phyloP scores from a whole-genome alignment of 2,113 vertebrate species.

The Crotophaga sulcirostris region DNA sequence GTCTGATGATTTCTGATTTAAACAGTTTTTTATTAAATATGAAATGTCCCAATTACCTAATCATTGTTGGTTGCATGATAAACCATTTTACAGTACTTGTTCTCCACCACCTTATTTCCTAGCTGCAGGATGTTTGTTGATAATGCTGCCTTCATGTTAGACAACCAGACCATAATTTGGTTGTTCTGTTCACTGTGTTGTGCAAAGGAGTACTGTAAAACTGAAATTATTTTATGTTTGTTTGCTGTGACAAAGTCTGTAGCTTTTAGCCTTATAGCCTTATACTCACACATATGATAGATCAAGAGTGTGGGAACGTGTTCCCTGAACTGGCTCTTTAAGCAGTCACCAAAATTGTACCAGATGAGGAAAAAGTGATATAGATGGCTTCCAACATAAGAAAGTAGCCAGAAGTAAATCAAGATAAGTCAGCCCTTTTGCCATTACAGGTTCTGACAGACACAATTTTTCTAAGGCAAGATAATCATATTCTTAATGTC shows the following conservation, averaged over 20 bases:
- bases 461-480: neutral
- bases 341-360: neutral
- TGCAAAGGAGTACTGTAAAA: constrained; percentile 69
- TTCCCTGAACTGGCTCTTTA: neutral
- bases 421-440: neutral
- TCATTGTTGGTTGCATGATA: constrained; percentile 86
- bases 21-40: constrained; percentile 85
- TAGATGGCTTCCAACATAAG: neutral
- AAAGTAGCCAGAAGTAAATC: neutral
- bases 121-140: constrained; percentile 80
- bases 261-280: constrained; percentile 28
- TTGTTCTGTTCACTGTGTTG: constrained; percentile 66
- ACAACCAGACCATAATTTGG: constrained; percentile 79
- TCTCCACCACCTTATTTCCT: constrained; percentile 80
- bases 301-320: neutral
- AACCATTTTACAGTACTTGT: constrained; percentile 85
- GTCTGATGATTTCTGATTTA: constrained; percentile 80
- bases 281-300: neutral
- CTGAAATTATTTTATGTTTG: constrained; percentile 65
- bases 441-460: neutral
- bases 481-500: neutral
- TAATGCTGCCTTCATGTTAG: constrained; percentile 76
- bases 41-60: constrained; percentile 85
- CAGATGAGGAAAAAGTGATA: neutral
- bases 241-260: constrained; percentile 66